These are phyloP conservation scores for Didymodactylos carnosus DNA, from an alignment of 2,888 invertebrate genomes.

Conservation along the genomic window DNA sequence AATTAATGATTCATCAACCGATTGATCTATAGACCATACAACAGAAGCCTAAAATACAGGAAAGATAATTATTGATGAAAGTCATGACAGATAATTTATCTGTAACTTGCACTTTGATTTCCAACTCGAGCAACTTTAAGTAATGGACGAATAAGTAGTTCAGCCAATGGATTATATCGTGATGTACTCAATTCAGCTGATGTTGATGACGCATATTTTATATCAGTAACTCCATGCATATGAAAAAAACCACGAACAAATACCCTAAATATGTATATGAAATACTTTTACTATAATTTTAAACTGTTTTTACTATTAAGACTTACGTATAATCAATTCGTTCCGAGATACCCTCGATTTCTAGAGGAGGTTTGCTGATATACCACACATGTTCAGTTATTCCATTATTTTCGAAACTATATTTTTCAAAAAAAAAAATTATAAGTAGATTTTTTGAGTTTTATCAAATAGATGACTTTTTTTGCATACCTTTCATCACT, in stretches of 20 bases:
- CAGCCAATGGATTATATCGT: neutral
- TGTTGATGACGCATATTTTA: neutral
- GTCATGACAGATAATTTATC: too few relatives aligned
- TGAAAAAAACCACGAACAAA: neutral
- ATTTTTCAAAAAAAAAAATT: neutral
- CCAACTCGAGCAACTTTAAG: neutral
- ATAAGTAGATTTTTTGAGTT: too few relatives aligned
- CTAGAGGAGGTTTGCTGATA: neutral
- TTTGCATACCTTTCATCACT: neutral
- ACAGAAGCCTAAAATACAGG: neutral
- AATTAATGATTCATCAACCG: neutral
- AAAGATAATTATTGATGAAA: too few relatives aligned
- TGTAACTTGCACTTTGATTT: too few relatives aligned
- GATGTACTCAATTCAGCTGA: neutral
- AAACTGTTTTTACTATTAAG: neutral
- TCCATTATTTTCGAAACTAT: neutral
- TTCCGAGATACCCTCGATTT: neutral
- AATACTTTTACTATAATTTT: neutral
- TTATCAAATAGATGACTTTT: neutral
- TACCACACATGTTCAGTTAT: neutral
- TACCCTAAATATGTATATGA: neutral
- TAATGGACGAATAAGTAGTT: neutral
- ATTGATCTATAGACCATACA: neutral
- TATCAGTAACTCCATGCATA: neutral
- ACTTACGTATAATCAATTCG: neutral